These are phyloP conservation scores for Arvicanthis niloticus DNA, from an alignment of 2,113 vertebrate genomes.

Conservation along the genomic window DNA sequence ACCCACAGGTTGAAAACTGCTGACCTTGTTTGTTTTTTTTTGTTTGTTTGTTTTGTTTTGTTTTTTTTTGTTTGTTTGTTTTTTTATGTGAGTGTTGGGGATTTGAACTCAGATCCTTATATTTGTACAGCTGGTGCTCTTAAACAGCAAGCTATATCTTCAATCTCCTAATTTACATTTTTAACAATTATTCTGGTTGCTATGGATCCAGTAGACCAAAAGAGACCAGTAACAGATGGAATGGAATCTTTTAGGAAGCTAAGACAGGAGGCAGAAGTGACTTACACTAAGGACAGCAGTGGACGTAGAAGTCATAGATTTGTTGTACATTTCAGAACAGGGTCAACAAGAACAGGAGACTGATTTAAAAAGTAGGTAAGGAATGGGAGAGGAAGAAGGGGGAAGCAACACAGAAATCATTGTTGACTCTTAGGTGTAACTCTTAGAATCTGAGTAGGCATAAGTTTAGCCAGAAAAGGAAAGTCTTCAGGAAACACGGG, in stretches of 20 bases:
- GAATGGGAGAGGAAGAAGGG: neutral
- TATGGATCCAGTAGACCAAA: neutral
- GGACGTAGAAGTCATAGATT: neutral
- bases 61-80: neutral
- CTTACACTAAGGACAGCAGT: neutral
- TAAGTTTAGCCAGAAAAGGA: neutral
- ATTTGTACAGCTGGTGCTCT: neutral
- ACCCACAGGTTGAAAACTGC: neutral
- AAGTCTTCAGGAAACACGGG: neutral
- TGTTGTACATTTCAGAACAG: neutral
- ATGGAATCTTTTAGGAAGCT: neutral
- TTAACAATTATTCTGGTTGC: neutral
- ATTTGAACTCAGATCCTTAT: neutral
- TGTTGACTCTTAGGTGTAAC: neutral
- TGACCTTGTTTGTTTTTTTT: neutral
- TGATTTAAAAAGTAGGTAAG: neutral
- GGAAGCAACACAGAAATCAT: neutral
- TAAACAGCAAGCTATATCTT: neutral
- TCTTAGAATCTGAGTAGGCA: neutral
- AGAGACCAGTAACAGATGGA: neutral
- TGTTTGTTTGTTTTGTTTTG: too few relatives aligned
- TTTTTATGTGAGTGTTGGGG: neutral
- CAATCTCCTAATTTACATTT: neutral
- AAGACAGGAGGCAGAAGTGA: neutral
- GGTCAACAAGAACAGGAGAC: neutral